Evolutionary conservation across 64 coral and sea anemone species (phyloP).

Genomic region (Montipora foliosa): DNA sequence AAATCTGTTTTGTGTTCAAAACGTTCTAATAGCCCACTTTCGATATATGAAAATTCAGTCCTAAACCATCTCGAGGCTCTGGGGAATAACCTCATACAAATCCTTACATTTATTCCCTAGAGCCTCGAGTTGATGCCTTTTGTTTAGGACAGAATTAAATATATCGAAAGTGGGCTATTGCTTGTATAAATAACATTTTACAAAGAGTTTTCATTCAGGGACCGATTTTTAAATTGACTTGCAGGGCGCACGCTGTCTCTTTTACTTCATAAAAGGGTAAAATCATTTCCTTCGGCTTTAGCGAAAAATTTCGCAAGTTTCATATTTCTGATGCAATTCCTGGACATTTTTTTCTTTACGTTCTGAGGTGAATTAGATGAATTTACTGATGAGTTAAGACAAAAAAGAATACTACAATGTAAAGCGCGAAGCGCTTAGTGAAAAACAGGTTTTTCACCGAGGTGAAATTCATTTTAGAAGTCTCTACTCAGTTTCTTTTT

Average conservation of each 20-base stretch:
- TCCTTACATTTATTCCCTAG: too few species aligned
- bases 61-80: too few species aligned
- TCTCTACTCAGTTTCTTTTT: not conserved
- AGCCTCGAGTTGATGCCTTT: too few species aligned
- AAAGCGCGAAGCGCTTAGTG: constrained; percentile 20
- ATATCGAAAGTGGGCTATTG: not conserved
- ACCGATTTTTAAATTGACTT: too few species aligned
- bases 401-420: not conserved
- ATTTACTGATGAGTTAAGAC: constrained; percentile 18
- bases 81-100: too few species aligned
- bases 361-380: not conserved
- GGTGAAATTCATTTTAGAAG: too few species aligned
- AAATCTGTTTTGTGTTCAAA: not conserved
- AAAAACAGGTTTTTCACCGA: not conserved
- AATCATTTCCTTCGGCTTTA: not conserved
- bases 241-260: not conserved
- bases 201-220: not conserved
- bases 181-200: not conserved
- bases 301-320: constrained; percentile 2
- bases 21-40: not conserved
- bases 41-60: too few species aligned
- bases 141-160: too few species aligned
- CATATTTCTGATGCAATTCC: not conserved
- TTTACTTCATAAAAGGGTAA: not conserved
- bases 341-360: constrained; percentile 4